Conservation (phyloP, 2,113 vertebrate species). For the Macaca nemestrina region DNA sequence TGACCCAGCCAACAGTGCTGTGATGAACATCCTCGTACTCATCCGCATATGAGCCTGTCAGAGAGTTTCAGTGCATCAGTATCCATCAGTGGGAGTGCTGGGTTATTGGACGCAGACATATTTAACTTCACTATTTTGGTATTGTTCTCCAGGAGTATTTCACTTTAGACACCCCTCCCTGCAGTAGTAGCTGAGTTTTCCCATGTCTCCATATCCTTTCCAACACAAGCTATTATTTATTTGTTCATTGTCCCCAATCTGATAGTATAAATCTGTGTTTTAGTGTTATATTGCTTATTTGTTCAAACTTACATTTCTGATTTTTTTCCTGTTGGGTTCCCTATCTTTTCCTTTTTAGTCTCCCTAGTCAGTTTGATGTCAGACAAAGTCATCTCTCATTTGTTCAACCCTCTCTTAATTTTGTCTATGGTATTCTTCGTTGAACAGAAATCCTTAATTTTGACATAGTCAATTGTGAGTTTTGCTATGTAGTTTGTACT, state of each 20-base stretch:
- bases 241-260: background rate
- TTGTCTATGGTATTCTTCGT: background rate
- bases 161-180: background rate
- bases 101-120: background rate
- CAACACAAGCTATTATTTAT: background rate
- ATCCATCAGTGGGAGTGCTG: background rate
- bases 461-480: background rate
- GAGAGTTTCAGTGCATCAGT: background rate
- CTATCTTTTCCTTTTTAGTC: background rate
- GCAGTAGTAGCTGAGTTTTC: background rate
- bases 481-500: background rate
- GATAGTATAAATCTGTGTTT: background rate
- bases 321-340: background rate
- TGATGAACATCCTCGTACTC: background rate
- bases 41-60: rapidly evolving
- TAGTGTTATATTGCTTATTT: background rate
- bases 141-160: background rate
- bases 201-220: background rate
- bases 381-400: background rate
- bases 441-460: background rate
- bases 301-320: background rate
- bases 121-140: background rate
- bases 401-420: background rate
- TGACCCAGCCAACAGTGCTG: no score
- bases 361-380: background rate